phyloP scores from a whole-genome alignment of 2,888 invertebrate genomes.

The Xestia xanthographa region DNA sequence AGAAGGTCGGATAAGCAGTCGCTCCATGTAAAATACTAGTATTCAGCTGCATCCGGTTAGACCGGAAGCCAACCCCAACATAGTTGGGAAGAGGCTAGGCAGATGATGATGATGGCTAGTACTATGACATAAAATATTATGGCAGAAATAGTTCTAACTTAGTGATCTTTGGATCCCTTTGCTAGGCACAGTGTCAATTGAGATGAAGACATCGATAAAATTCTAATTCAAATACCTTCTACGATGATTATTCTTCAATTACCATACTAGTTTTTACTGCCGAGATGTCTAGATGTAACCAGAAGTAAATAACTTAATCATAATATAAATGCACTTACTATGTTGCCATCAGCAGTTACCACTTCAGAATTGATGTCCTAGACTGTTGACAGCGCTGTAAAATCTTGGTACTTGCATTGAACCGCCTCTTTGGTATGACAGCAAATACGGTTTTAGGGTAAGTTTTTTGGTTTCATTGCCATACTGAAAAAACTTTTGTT shows the following conservation, averaged over 20 bases:
- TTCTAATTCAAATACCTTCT: slow-evolving; percentile 16
- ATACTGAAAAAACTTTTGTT: background rate
- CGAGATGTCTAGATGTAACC: slow-evolving; percentile 39
- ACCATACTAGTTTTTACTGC: slow-evolving; percentile 41
- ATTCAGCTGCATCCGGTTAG: background rate
- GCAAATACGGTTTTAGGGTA: background rate
- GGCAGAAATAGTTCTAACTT: background rate
- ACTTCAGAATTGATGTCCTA: slow-evolving; percentile 20
- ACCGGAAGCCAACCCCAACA: background rate
- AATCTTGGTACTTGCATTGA: slow-evolving; percentile 35
- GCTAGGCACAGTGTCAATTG: background rate
- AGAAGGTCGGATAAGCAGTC: too few species aligned
- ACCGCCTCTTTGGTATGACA: background rate
- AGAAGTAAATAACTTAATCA: slow-evolving; percentile 53
- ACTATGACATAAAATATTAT: background rate
- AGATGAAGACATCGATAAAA: slow-evolving; percentile 24
- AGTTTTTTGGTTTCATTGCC: background rate
- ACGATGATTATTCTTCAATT: slow-evolving; percentile 26
- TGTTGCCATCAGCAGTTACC: slow-evolving; percentile 28
- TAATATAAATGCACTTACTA: slow-evolving; percentile 43
- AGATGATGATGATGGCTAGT: background rate
- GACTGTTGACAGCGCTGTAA: slow-evolving; percentile 13
- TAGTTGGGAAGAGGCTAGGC: background rate
- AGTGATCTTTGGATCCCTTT: background rate
- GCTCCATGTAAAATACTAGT: background rate